phyloP scores from a whole-genome alignment of 2,888 invertebrate species.

The Spilarctia lutea region DNA sequence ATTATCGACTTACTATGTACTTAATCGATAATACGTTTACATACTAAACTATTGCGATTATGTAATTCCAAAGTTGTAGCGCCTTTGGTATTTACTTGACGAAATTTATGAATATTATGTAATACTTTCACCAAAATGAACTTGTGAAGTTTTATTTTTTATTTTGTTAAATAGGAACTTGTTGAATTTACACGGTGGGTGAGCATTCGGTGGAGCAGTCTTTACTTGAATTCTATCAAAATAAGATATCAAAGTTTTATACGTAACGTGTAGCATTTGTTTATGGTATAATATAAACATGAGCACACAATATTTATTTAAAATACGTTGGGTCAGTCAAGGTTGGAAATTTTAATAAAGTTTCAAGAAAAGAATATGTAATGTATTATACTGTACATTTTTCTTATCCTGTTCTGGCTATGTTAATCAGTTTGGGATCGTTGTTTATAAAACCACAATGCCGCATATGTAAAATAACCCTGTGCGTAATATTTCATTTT shows the following conservation, averaged over 20 bases:
- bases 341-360: no score
- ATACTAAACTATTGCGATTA: neutral
- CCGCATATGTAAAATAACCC: neutral
- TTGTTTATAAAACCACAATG: no score
- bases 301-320: no score
- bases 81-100: neutral
- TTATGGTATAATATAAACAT: no score
- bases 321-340: no score
- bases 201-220: neutral
- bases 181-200: neutral
- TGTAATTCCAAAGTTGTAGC: neutral
- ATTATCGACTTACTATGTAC: constrained; percentile 27
- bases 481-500: neutral
- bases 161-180: neutral
- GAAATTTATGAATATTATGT: neutral
- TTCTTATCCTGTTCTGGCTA: neutral
- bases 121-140: neutral
- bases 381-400: no score
- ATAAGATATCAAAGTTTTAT: neutral
- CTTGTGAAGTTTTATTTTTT: neutral
- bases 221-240: neutral
- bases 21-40: constrained; percentile 18
- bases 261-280: neutral
- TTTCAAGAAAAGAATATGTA: no score
- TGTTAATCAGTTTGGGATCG: no score